Conservation (phyloP, 2,797 vertebrate genomes). For the Etheostoma perlongum region DNA sequence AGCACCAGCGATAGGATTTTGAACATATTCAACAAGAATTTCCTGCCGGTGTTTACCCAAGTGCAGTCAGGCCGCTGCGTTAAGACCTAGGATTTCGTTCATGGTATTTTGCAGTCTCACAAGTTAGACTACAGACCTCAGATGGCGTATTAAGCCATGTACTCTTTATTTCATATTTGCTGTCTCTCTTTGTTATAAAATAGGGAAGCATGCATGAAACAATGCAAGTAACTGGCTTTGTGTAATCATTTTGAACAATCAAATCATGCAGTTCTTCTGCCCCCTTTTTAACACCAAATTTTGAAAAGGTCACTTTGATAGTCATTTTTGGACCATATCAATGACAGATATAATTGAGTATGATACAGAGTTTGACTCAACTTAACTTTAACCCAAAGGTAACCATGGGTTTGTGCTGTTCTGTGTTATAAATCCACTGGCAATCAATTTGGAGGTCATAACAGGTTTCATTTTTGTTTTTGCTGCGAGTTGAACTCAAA, state of each 20-base stretch:
- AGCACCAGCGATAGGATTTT: constrained; percentile 10
- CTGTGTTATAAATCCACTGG: too few relatives aligned
- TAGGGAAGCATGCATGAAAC: neutral
- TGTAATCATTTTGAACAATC: neutral
- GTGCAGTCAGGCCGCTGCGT: neutral
- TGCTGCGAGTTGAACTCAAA: too few relatives aligned
- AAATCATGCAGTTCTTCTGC: neutral
- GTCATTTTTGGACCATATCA: neutral
- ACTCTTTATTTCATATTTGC: neutral
- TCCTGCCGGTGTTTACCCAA: constrained; percentile 24
- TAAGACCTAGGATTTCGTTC: neutral
- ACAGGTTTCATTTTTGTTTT: too few relatives aligned
- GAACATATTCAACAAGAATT: constrained; percentile 13
- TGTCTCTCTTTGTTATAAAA: neutral
- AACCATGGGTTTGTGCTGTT: too few relatives aligned
- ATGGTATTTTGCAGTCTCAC: neutral
- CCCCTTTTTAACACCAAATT: neutral
- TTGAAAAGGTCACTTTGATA: neutral
- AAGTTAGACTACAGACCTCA: neutral
- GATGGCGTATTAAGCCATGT: neutral
- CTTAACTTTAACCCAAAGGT: neutral
- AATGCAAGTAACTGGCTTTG: neutral
- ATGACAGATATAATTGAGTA: neutral
- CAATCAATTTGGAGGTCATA: too few relatives aligned
- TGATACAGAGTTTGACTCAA: neutral